Base-by-base conservation (phyloP, 2,113 vertebrate genomes). In the Talpa occidentalis region DNA sequence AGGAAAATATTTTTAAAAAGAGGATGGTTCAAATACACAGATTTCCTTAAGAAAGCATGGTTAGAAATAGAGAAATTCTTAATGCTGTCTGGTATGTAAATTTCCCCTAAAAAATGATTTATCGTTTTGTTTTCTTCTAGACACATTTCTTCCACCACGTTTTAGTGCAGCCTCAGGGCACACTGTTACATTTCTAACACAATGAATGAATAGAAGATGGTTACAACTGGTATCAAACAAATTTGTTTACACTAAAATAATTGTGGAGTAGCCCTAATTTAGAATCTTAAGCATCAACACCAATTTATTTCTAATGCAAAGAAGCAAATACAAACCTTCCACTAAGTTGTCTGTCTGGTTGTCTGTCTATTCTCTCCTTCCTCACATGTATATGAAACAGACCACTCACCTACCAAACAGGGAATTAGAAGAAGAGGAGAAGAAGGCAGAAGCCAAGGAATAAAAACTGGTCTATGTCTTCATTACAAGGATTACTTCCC, bases 301-400 rank as follows among this genome's bases (percentile, higher is more conserved):
- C 40, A n/a, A 84, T 82, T 73, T 76, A 44, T 66, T 94, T 83
- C 69, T 91, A 95, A 84, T 3, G 30, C 12, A 95, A 32, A 60
- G 88, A 85, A 73, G 35, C 44, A 94, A 96, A 95, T 47, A 19
- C 52, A 94, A 96, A 96, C 35, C 15, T 59, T 47, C 93, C 92
- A n/a, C 67, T 78, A 59, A 56, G n/a, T n/a, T n/a, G n/a, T n/a
- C n/a, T n/a, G n/a, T n/a, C n/a, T 54, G 52, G 52, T 17, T 54
- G 52, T 16, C 69, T 70, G 8, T 37, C 35, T n/a, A n/a, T 10
- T 40, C 66, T 19, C 66, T 14, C 32, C 14, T 32, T 19, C 17
- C 14, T n/a, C 3, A 19, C n/a, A 35, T 14, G 6, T 32, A 35
- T 74, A 28, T 44, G 44, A 32, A 47, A 30, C 60, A 37, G 24